Base-by-base conservation (phyloP, 1,140 invertebrate species). In the Ruditapes philippinarum region DNA sequence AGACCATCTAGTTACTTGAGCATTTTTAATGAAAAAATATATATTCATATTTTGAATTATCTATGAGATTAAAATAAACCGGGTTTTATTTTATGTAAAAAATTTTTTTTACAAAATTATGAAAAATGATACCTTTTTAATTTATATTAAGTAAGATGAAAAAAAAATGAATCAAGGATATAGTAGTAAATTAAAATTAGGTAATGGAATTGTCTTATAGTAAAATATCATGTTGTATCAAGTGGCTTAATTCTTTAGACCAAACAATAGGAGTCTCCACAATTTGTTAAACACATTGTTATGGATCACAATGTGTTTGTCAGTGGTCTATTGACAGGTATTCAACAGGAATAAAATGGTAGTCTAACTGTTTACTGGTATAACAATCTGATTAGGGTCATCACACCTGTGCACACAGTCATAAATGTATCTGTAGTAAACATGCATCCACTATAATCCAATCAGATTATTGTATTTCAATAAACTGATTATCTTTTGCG, bases 391-490 rank as follows among this genome's bases (percentile, higher is more conserved):
- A 51, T 51, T 33, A 54, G 33, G 42, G 51, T 65, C 36, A 81
- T 40, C 22, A 42, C 17, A 60, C 54, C 79, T 81, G 31, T 81
- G 60, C 54, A 40, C 36, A 36, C 4, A 17, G 19, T n/a, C 1
- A 38, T 25, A 38, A 57, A 42, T 65, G 22, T 22, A 14, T n/a
- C 28, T 51, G 25, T 81, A 25, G 28, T 33, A 81, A 62, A 62
- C 22, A 65, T 81, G 79, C 54, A 62, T 81, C 33, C 12, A 81
- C 36, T 40, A 28, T 65, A 62, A 65, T 40, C 79, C 79, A 81
- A 81, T 81, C 79, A 65, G 79, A 81, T 81, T 81, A 81, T 28
- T 40, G 38, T 33, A 81, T 81, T 81, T n/a, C 25, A 45, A 40
- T 65, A 65, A 62, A 65, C 33, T 81, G 60, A 81, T 81, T 81